Base-by-base conservation (phyloP, 2,888 invertebrate genomes). In the Erannis defoliaria region DNA sequence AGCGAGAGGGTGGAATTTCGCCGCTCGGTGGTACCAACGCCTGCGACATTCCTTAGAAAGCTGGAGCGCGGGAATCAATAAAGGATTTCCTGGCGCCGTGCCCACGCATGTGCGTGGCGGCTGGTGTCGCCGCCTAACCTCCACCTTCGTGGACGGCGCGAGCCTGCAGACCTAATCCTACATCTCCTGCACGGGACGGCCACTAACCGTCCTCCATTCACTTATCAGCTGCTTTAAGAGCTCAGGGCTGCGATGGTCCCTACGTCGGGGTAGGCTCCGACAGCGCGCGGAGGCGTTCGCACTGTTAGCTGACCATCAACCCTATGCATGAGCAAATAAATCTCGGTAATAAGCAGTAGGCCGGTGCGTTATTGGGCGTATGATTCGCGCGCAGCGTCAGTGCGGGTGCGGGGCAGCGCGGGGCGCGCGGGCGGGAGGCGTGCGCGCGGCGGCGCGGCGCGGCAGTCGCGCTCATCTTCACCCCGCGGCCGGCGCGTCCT, bases 81-180 rank as follows among this genome's bases (percentile, higher is more conserved):
- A 91, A 91, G 92, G 93, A 93, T 92, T 92, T 93, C 87, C 91
- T 93, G 92, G 90, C 90, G 90, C 77, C 86, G 81, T 90, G 91
- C 90, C 91, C 89, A 93, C 92, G 92, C 92, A 93, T 93, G 92
- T 93, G 92, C 92, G 91, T 92, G 85, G 84, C 85, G 84, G 75
- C 76, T 76, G 74, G 68, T 74, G 69, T 63, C 76, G 73, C 73
- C 70, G 71, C 68, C 73, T 58, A 61, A 67, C 64, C 73, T 71
- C 64, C 67, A 66, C 66, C 72, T 68, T 46, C 63, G 43, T 49
- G 62, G 55, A 48, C 66, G 62, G 58, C 21, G 21, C 18, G 19
- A 38, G 38, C 72, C 42, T 18, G 38, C 16, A 31, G 38, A 37
- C 49, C 42, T 35, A 48, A 33, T 35, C 43, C 55, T 40, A 8